Conservation (phyloP, 2,113 vertebrate genomes). For the Nasalis larvatus region DNA sequence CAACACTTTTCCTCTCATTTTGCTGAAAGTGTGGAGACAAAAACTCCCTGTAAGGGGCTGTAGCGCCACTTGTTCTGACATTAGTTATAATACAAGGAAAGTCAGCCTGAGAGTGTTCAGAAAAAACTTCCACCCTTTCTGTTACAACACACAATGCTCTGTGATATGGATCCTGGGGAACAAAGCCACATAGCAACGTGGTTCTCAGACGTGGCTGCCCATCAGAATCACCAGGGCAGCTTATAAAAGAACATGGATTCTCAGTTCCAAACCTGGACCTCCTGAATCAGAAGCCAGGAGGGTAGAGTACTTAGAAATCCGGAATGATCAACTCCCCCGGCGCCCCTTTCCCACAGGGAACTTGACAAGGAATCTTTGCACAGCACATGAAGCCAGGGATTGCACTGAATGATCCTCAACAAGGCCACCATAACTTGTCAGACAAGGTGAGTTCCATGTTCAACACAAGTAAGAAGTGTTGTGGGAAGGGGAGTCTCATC, state of each 20-base stretch:
- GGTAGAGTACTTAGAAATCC: not conserved
- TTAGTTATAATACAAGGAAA: not conserved
- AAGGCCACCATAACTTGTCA: not conserved
- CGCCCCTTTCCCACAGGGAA: not conserved
- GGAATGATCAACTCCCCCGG: no score
- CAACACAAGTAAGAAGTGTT: not conserved
- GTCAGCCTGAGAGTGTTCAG: not conserved
- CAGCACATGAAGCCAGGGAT: not conserved
- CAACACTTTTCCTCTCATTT: not conserved
- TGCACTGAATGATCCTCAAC: not conserved
- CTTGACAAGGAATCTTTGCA: not conserved
- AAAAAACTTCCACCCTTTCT: not conserved
- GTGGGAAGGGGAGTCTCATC: not conserved
- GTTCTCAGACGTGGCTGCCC: not conserved
- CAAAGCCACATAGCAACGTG: not conserved
- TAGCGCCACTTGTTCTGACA: not conserved
- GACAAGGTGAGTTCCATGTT: not conserved
- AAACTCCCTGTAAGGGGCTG: not conserved
- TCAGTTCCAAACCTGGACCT: not conserved
- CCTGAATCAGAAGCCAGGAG: not conserved
- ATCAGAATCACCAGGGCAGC: not conserved
- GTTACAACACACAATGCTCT: not conserved
- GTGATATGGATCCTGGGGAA: not conserved
- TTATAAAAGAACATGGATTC: not conserved
- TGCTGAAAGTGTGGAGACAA: constrained; percentile 24